Conservation (phyloP, 2,888 invertebrate species). For the Zele albiditarsus region DNA sequence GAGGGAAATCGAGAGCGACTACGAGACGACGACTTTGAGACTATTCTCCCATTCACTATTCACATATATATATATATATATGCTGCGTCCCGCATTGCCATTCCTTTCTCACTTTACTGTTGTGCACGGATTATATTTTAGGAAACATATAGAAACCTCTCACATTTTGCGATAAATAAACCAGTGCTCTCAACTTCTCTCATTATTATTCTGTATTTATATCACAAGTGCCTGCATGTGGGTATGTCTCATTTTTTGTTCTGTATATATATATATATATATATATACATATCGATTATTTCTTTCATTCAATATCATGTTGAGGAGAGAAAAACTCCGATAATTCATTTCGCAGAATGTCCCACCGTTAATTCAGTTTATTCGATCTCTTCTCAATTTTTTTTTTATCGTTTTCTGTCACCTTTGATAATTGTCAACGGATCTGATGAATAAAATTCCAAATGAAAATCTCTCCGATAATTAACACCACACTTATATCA, state of each 20-base stretch:
- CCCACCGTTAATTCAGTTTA: slow-evolving; percentile 1
- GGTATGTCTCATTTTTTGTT: not conserved
- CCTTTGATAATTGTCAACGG: not conserved
- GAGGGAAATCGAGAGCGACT: slow-evolving; percentile 31
- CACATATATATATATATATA: not conserved
- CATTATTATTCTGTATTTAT: not conserved
- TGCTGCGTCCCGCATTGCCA: not conserved
- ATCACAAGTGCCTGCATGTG: not conserved
- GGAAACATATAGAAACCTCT: slow-evolving; percentile 1
- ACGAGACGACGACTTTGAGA: slow-evolving; percentile 11
- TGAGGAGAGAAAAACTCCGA: not conserved
- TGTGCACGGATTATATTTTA: slow-evolving; percentile 25
- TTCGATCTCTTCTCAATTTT: not conserved
- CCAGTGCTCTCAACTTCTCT: not conserved
- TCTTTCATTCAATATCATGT: not conserved
- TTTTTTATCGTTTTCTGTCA: not conserved
- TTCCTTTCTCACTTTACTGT: not conserved
- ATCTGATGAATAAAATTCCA: not conserved
- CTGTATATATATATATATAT: not conserved
- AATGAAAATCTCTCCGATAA: not conserved
- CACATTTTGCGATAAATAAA: slow-evolving; percentile 1
- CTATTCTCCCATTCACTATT: not conserved
- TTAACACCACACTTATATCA: not conserved
- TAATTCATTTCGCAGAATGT: not conserved
- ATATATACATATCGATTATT: not conserved